Conservation (phyloP, 2,797 vertebrate genomes). For the Hapalemur alaotrensis region DNA sequence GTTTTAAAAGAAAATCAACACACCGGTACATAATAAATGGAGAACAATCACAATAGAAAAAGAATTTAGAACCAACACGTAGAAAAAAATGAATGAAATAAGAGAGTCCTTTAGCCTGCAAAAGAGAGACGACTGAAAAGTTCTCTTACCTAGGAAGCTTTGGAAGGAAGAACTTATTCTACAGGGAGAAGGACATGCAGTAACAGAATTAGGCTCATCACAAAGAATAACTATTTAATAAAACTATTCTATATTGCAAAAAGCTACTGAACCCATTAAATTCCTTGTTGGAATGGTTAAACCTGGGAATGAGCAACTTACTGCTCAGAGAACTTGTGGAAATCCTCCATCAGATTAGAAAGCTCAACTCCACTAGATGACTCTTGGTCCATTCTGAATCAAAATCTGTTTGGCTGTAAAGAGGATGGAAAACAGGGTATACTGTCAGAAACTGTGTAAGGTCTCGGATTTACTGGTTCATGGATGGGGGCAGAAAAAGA, state of each 20-base stretch:
- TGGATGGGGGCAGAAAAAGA: background rate
- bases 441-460: background rate
- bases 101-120: background rate
- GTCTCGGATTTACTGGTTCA: background rate
- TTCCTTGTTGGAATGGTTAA: background rate
- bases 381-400: background rate
- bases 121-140: background rate
- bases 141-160: background rate
- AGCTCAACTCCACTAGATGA: background rate
- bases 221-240: background rate
- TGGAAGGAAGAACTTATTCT: background rate
- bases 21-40: background rate
- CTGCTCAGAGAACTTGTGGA: background rate
- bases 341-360: constrained; percentile 11
- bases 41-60: background rate
- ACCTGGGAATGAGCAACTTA: background rate
- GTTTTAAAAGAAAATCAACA: background rate
- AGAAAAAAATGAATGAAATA: background rate
- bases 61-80: background rate
- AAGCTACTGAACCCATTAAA: background rate
- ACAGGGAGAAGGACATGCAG: background rate
- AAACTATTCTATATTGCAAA: background rate
- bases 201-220: background rate
- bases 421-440: background rate
- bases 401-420: background rate